phyloP scores from a whole-genome alignment of 2,888 invertebrate genomes.

The Stenodema calcarata region DNA sequence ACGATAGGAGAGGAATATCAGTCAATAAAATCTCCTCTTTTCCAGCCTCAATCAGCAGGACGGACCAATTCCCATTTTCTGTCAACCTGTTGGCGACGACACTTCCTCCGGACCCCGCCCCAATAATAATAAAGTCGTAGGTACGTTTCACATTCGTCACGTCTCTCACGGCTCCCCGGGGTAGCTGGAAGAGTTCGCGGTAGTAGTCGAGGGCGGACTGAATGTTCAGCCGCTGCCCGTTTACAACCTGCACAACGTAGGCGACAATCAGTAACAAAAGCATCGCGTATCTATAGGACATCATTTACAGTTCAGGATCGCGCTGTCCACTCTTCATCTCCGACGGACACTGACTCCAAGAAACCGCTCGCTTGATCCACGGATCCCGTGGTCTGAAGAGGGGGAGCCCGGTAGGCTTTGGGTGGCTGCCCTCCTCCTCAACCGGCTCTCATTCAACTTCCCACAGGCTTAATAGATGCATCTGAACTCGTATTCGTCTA shows the following conservation, averaged over 20 bases:
- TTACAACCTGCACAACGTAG: not conserved
- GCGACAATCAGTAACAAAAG: not conserved
- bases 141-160: conserved; percentile 51
- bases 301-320: not conserved
- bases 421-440: not conserved
- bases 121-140: conserved; percentile 64
- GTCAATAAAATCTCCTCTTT: conserved; percentile 63
- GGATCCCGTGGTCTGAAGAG: not conserved
- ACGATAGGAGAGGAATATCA: conserved; percentile 64
- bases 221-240: conserved; percentile 38
- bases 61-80: conserved; percentile 63
- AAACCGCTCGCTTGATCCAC: not conserved
- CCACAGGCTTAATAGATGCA: not conserved
- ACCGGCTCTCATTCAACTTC: not conserved
- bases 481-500: too few species aligned
- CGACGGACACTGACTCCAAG: not conserved
- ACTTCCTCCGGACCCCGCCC: conserved; percentile 67
- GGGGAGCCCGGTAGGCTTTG: not conserved
- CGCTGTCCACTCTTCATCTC: not conserved
- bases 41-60: conserved; percentile 65
- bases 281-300: not conserved
- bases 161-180: conserved; percentile 56
- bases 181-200: conserved; percentile 52
- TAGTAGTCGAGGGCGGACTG: conserved; percentile 53
- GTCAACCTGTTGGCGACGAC: conserved; percentile 66